Evolutionary conservation across 30 jellyfish, hydroid and myxozoan genomes (phyloP), one percentile per base, ranked within the genome.

Genomic region (Cassiopea xamachana): DNA sequence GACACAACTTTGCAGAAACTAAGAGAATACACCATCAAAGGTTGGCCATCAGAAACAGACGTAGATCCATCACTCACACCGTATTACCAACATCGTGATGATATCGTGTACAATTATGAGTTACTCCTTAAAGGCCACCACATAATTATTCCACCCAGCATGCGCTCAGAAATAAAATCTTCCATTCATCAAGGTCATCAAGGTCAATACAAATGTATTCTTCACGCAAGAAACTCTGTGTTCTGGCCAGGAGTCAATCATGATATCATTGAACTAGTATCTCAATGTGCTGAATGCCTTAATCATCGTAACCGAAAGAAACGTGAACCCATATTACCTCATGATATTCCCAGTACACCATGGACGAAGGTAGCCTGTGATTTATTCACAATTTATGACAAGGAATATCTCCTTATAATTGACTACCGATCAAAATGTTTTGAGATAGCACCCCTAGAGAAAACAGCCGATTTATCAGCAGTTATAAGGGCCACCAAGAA

Each of bases 241-340:
- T 86, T 15, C 82, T 86, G 94, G 94, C 94, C 94, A 2, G 69
- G 67, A 73, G 75, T 86, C 91, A 86, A 86, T 74, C 27, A 86
- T 58, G 90, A 86, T 48, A 86, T 86, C 43, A 49, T 78, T 44
- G 94, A 86, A 58, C 75, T 86, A 49, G 90, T 86, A 17, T 73
- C 82, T 47, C 60, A 86, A 73, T 86, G 94, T 77, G 82, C 60
- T 68, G 85, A 49, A 84, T 84, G 92, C 48, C 73, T 73, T 45
- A 73, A 69, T 55, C 73, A 48, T 73, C 48, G 94, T n/a, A 86
- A 86, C 64, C 78, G 81, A 14, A 60, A 74, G 77, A 90, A 75
- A 74, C n/a, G 15, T 14, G 89, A 86, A 75, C 55, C 91, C 27
- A 48, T 84, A 12, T 49, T 86, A 77, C 74, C 90, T 48, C 94